Evolutionary conservation across 2,797 vertebrate species (phyloP).

Genomic region (Crocidura indochinensis): DNA sequence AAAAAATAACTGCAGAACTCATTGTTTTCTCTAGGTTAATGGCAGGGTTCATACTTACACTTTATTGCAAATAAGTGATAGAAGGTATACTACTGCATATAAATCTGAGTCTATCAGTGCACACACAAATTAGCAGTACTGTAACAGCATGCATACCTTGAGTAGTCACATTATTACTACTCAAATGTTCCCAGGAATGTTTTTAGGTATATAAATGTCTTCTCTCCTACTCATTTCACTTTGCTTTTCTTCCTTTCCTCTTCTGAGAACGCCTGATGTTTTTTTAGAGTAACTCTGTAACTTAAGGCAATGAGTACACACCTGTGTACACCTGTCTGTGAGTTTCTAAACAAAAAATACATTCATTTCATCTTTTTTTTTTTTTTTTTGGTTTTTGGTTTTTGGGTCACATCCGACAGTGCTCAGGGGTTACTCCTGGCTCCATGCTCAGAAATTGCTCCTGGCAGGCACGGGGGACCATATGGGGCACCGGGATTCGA

Average conservation of each 20-base stretch:
- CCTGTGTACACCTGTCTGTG: background rate
- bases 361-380: conserved; percentile 43
- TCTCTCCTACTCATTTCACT: conserved; percentile 26
- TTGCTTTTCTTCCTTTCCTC: conserved; percentile 76
- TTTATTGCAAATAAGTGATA: conserved; percentile 5
- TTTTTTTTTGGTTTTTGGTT: no score
- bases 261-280: conserved; percentile 63
- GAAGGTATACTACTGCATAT: background rate
- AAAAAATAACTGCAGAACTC: conserved; percentile 55
- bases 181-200: conserved; percentile 33
- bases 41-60: conserved; percentile 42
- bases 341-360: conserved; percentile 7
- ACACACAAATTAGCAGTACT: conserved; percentile 13
- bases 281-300: conserved; percentile 48
- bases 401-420: no score
- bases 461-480: no score
- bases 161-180: conserved; percentile 44
- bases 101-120: background rate
- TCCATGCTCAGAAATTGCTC: no score
- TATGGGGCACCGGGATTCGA: no score
- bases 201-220: conserved; percentile 5
- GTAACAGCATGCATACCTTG: background rate
- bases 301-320: conserved; percentile 31
- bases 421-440: no score
- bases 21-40: conserved; percentile 40